phyloP scores from a whole-genome alignment of 2,797 vertebrate species.

The Phoebastria nigripes region DNA sequence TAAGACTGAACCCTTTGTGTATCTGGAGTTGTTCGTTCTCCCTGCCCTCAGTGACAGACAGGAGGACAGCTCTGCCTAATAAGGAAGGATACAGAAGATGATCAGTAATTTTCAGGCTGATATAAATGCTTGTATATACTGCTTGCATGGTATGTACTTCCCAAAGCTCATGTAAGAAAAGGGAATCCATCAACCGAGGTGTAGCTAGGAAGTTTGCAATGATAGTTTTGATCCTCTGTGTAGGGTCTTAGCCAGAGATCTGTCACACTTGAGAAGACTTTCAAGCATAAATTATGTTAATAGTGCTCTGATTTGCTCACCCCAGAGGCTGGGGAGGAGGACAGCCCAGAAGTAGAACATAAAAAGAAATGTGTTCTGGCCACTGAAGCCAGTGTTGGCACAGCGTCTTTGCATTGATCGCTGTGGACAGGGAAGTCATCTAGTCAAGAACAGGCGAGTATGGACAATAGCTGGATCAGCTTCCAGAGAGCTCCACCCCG shows the following conservation, averaged over 20 bases:
- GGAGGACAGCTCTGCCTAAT: neutral
- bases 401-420: neutral
- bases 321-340: neutral
- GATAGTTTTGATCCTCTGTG: neutral
- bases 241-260: neutral
- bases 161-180: neutral
- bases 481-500: slow-evolving; percentile 10
- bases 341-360: neutral
- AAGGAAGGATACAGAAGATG: neutral
- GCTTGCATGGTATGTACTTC: neutral
- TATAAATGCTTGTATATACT: rapidly evolving
- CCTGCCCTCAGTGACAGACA: neutral
- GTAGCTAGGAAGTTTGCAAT: neutral
- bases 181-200: neutral
- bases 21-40: neutral
- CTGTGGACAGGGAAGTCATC: neutral
- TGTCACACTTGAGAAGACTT: neutral
- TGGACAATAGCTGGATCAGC: slow-evolving; percentile 17
- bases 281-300: neutral
- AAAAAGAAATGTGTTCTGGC: neutral
- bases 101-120: neutral
- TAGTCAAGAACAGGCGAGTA: neutral
- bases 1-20: slow-evolving; percentile 19
- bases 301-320: neutral
- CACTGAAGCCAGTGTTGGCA: neutral